Evolutionary conservation across 2,797 vertebrate genomes (phyloP).

Genomic region (Arvicola amphibius): DNA sequence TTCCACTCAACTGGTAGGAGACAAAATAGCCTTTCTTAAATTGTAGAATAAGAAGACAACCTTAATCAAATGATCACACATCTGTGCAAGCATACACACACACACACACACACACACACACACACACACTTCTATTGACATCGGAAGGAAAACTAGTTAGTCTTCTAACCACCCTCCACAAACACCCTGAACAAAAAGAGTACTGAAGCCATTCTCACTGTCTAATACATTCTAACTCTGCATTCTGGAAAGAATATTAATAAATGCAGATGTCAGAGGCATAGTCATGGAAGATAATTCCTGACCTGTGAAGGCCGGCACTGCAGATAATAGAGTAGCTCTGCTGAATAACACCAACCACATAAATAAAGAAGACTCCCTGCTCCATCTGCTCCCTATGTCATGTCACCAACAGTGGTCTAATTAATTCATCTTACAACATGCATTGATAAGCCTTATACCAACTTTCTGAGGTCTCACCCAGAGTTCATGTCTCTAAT

Average conservation of each 20-base stretch:
- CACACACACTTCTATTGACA: neutral
- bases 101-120: neutral
- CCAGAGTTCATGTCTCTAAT: neutral
- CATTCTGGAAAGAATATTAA: neutral
- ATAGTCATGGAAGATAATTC: neutral
- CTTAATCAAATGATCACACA: neutral
- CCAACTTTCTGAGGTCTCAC: neutral
- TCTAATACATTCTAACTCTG: neutral
- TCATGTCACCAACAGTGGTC: slow-evolving; percentile 27
- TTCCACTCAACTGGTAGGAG: neutral
- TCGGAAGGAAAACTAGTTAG: neutral
- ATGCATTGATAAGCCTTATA: slow-evolving; percentile 43
- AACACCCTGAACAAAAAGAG: neutral
- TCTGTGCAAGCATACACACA: neutral
- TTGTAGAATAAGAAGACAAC: neutral
- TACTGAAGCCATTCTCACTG: neutral
- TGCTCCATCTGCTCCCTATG: slow-evolving; percentile 12
- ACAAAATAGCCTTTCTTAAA: neutral
- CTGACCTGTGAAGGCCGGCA: neutral
- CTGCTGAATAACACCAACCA: neutral
- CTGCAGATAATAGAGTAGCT: slow-evolving; percentile 24
- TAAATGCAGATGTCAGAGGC: slow-evolving; percentile 5
- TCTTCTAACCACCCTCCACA: neutral
- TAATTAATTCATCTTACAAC: slow-evolving; percentile 6
- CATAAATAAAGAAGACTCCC: slow-evolving; percentile 55